phyloP scores from a whole-genome alignment of 1,140 invertebrate species.

The Drosophila carrolli region DNA sequence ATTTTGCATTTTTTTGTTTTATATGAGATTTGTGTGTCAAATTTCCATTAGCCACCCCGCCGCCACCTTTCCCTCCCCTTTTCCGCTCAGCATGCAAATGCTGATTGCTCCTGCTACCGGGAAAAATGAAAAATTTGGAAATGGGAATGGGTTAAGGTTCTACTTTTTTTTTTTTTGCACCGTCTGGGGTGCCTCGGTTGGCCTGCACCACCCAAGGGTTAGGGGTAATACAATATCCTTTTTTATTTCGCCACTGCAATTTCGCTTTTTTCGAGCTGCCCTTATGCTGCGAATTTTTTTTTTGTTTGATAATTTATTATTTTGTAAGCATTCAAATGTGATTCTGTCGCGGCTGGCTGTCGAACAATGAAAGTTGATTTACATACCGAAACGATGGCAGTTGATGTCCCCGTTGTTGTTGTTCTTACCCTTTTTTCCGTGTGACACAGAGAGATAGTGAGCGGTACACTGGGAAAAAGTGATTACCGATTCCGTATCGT shows the following conservation, averaged over 20 bases:
- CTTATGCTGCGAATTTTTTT: constrained; percentile 65
- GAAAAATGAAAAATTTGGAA: background rate
- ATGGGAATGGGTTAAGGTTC: constrained; percentile 29
- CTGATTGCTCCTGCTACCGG: constrained; percentile 30
- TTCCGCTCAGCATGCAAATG: constrained; percentile 50
- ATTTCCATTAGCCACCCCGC: constrained; percentile 77
- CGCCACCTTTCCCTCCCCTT: constrained; percentile 30
- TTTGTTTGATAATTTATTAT: constrained; percentile 84
- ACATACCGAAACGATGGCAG: constrained; percentile 83
- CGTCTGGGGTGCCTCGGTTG: constrained; percentile 19
- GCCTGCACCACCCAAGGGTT: constrained; percentile 23
- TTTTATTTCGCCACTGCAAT: constrained; percentile 36
- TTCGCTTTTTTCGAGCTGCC: constrained; percentile 65
- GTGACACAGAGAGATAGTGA: constrained; percentile 6
- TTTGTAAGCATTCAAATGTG: constrained; percentile 84
- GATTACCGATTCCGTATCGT: no score
- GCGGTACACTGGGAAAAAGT: constrained; percentile 7
- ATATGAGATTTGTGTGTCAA: constrained; percentile 82
- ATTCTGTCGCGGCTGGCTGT: constrained; percentile 64
- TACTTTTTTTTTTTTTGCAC: constrained; percentile 10
- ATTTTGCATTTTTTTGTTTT: constrained; percentile 78
- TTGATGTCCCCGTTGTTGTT: constrained; percentile 42
- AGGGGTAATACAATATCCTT: constrained; percentile 73
- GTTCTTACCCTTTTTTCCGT: constrained; percentile 58
- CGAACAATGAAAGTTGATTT: constrained; percentile 84